Conservation (phyloP, 35 echinoderm and acorn worm genomes). For the Amphiura filiformis region DNA sequence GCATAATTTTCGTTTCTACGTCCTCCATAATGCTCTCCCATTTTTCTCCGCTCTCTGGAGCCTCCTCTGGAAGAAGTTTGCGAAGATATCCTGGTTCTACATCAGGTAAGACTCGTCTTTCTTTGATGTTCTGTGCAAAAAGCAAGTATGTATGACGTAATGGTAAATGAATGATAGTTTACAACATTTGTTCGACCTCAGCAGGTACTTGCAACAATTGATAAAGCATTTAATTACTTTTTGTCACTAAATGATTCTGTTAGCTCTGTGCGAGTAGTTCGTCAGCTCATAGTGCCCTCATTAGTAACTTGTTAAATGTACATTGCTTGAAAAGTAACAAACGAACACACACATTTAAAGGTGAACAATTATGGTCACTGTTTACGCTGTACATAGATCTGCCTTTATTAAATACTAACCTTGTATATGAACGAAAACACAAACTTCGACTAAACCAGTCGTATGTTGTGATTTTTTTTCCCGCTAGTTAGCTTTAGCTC, state of each 20-base stretch:
- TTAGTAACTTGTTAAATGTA: no score
- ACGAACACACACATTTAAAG: no score
- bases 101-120: constrained; percentile 64
- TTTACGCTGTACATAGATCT: no score
- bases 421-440: no score
- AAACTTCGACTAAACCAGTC: no score
- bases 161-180: not conserved
- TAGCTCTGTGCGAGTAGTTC: not conserved
- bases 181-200: not conserved
- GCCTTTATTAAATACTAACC: no score
- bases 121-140: constrained; percentile 42
- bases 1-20: constrained; percentile 83
- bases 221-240: not conserved
- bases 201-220: not conserved
- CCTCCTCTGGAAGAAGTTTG: constrained; percentile 71
- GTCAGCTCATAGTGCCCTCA: not conserved
- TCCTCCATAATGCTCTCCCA: constrained; percentile 89
- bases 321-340: no score
- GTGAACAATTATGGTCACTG: no score
- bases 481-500: no score
- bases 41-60: constrained; percentile 61
- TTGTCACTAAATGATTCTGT: not conserved
- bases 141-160: not conserved
- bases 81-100: constrained; percentile 79
- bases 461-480: no score